Percentiles rank a stretch among this genome's conserved stretches.
Conservation (phyloP, 2,113 vertebrate species). For the Myrmophylax atrothorax region DNA sequence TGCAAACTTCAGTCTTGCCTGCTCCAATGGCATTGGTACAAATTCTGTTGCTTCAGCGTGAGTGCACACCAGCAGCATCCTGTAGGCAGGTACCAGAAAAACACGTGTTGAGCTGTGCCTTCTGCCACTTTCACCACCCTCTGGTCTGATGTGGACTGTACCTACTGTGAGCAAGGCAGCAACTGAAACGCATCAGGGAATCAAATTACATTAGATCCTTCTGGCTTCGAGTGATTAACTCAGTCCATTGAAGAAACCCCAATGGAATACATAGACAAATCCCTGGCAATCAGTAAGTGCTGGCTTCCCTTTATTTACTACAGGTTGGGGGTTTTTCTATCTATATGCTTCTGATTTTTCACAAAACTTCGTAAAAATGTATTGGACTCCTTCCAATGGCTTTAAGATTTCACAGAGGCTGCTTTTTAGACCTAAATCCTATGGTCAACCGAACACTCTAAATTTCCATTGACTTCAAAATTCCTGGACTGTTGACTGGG, state of each 20-base stretch:
- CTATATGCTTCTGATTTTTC: background rate
- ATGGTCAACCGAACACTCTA: background rate
- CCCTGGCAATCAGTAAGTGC: conserved; percentile 10
- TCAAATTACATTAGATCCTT: fast-evolving
- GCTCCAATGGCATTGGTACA: background rate
- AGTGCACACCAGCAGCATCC: background rate
- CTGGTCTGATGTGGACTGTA: background rate
- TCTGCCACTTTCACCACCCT: background rate
- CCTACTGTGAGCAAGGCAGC: background rate
- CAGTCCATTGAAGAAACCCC: background rate
- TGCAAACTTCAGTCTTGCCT: background rate
- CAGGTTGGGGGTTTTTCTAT: background rate
- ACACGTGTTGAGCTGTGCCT: background rate
- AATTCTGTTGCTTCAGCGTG: background rate
- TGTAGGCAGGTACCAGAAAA: background rate
- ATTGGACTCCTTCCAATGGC: background rate
- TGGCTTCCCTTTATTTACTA: background rate
- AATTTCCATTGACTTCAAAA: background rate
- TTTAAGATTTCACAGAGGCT: background rate
- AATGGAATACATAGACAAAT: background rate
- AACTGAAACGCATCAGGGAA: background rate
- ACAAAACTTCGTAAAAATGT: background rate
- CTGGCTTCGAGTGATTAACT: background rate
- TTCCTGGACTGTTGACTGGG: background rate
- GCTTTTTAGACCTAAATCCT: background rate